Evolutionary conservation across 2,113 vertebrate genomes (phyloP), one percentile per base, ranked within the genome.

Genomic region (Talpa occidentalis): DNA sequence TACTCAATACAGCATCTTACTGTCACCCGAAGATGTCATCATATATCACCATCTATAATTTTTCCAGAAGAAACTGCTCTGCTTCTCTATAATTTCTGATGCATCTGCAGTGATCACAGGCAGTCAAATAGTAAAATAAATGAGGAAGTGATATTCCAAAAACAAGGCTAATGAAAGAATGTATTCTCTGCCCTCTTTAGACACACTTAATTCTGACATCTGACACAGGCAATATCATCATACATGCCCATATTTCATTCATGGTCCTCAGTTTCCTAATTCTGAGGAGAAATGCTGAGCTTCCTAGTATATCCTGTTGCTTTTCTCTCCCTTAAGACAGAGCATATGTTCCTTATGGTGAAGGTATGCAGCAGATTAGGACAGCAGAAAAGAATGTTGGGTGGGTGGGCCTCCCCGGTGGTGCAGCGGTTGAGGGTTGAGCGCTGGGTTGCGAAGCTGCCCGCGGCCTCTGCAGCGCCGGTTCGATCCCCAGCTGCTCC

Each of bases 91-190:
- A 92, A 90, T 94, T 92, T 79, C 77, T 62, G 42, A 52, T 22
- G 28, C 17, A 94, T 90, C n/a, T 70, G 24, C 32, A 54, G 37
- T 77, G 64, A 87, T 91, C 83, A 80, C 1, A 3, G 40, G 52
- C 8, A 86, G 78, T 37, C 87, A 86, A 62, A 78, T 56, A 85
- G 94, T 83, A 85, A 73, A 85, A 37, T 64, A 52, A 96, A 83
- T 56, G 54, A 80, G 16, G 24, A 4, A 88, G n/a, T 62, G 42
- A 91, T 28, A 86, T 69, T 47, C 88, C 21, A 69, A 84, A 93
- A 87, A 72, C 7, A 85, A 86, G 40, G 84, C 11, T 42, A 77
- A 32, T 81, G 22, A 88, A 87, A 90, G 30, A 15, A 24, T 26
- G 44, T 30, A 47, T 90, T 73, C 77, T 93, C 70, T 87, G 69